Evolutionary conservation across 2,797 vertebrate genomes (phyloP).

Genomic region (Gallinago solitaria): DNA sequence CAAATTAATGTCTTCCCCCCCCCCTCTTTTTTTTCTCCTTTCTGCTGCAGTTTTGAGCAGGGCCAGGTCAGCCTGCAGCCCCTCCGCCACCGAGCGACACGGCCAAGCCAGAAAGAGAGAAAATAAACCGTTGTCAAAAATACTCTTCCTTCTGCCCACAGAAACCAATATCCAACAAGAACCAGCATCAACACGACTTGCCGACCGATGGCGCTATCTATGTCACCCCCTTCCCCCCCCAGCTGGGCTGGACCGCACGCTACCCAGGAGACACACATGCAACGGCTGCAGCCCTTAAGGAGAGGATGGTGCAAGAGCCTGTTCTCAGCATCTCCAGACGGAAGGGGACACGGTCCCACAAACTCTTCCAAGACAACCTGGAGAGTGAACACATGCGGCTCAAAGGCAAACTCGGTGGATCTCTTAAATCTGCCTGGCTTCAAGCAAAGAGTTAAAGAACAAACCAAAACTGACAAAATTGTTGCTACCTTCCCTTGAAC

Average conservation of each 20-base stretch:
- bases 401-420: not conserved
- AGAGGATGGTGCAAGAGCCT: not conserved
- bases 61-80: not conserved
- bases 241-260: fast-evolving
- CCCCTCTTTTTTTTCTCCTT: not conserved
- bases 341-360: not conserved
- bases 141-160: not conserved
- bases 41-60: not conserved
- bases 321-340: not conserved
- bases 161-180: not conserved
- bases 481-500: not conserved
- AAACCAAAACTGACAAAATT: not conserved
- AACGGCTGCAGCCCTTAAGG: not conserved
- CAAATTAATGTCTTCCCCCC: not conserved
- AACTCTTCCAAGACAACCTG: not conserved
- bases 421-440: not conserved
- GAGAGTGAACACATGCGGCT: fast-evolving
- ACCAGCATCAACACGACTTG: fast-evolving
- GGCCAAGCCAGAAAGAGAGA: not conserved
- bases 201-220: fast-evolving
- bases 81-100: fast-evolving
- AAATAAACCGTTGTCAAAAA: not conserved
- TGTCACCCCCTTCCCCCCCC: not conserved
- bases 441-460: not conserved
- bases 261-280: not conserved